Conservation (phyloP, 2,113 vertebrate genomes). For the Pseudorhombus dupliciocellatus region DNA sequence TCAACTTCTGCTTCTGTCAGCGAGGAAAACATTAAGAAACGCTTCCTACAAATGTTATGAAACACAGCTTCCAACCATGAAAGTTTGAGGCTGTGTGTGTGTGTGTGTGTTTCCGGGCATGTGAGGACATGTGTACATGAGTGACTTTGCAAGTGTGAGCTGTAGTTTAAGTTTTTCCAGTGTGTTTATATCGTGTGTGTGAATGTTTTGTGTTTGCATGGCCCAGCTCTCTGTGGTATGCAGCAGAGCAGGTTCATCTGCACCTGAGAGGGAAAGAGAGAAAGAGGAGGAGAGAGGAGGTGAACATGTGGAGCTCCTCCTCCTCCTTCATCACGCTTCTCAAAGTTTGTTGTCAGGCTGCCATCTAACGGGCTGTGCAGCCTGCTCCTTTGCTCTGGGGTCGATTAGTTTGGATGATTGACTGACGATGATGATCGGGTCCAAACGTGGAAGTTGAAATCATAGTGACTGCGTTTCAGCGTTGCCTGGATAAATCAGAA, state of each 20-base stretch:
- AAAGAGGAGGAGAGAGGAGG: conserved; percentile 21
- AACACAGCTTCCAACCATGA: not conserved
- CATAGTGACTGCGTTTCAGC: not conserved
- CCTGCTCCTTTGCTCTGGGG: not conserved
- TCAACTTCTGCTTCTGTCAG: conserved; percentile 10
- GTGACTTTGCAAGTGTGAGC: not conserved
- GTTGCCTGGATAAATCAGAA: too few relatives aligned
- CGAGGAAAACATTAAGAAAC: conserved; percentile 3
- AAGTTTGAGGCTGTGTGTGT: not conserved
- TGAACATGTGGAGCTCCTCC: conserved; percentile 7
- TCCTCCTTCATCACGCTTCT: not conserved
- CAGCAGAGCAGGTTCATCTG: conserved; percentile 63
- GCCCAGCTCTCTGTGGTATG: conserved; percentile 50
- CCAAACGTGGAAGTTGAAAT: too few relatives aligned
- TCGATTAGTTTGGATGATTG: too few relatives aligned
- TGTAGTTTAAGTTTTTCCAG: not conserved
- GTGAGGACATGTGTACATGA: not conserved
- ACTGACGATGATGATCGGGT: too few relatives aligned
- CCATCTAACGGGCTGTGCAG: conserved; percentile 53
- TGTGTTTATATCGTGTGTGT: not conserved
- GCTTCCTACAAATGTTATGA: not conserved
- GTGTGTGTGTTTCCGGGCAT: not conserved
- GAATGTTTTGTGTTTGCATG: conserved; percentile 36
- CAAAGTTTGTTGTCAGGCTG: conserved; percentile 40
- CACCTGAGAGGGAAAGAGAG: conserved; percentile 9